Evolutionary conservation across 1,140 invertebrate species (phyloP).

Genomic region (Eubasilissa regina): DNA sequence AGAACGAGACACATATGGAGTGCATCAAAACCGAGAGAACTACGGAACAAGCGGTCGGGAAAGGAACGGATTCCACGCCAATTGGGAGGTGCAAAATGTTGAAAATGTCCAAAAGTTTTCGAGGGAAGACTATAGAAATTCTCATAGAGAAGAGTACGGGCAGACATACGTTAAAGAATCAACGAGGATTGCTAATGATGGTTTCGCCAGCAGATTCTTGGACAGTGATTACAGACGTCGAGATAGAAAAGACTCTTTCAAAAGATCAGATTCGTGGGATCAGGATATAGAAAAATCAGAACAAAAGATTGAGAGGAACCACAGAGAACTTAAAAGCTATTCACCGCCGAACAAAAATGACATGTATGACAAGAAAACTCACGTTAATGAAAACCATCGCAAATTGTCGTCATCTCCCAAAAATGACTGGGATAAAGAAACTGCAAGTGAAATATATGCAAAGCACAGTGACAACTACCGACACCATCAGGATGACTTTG

Average conservation of each 20-base stretch:
- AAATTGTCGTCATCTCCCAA: slow-evolving; percentile 56
- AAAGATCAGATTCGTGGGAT: slow-evolving; percentile 59
- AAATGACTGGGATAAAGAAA: slow-evolving; percentile 59
- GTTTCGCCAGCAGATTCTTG: slow-evolving; percentile 58
- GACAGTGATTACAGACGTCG: slow-evolving; percentile 56
- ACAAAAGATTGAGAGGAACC: slow-evolving; percentile 52
- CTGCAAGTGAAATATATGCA: slow-evolving; percentile 56
- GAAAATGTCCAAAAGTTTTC: slow-evolving; percentile 58
- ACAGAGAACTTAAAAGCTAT: slow-evolving; percentile 50
- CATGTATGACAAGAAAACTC: slow-evolving; percentile 51
- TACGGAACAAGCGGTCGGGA: slow-evolving; percentile 69
- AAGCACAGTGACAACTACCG: slow-evolving; percentile 56
- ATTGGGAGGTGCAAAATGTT: slow-evolving; percentile 74
- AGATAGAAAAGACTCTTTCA: slow-evolving; percentile 58
- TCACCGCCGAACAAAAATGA: slow-evolving; percentile 49
- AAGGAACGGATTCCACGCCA: slow-evolving; percentile 77
- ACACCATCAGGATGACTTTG: slow-evolving; percentile 66
- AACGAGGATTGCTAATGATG: slow-evolving; percentile 53
- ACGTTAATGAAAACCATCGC: slow-evolving; percentile 48
- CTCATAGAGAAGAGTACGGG: slow-evolving; percentile 51
- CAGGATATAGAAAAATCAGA: slow-evolving; percentile 57
- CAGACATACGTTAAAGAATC: slow-evolving; percentile 43
- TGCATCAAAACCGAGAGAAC: slow-evolving; percentile 74
- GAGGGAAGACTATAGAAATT: slow-evolving; percentile 52
- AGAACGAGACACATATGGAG: slow-evolving; percentile 78